Evolutionary conservation across 2,888 invertebrate species (phyloP), one percentile per base, ranked within the genome.

Genomic region (Synergus itoensis): DNA sequence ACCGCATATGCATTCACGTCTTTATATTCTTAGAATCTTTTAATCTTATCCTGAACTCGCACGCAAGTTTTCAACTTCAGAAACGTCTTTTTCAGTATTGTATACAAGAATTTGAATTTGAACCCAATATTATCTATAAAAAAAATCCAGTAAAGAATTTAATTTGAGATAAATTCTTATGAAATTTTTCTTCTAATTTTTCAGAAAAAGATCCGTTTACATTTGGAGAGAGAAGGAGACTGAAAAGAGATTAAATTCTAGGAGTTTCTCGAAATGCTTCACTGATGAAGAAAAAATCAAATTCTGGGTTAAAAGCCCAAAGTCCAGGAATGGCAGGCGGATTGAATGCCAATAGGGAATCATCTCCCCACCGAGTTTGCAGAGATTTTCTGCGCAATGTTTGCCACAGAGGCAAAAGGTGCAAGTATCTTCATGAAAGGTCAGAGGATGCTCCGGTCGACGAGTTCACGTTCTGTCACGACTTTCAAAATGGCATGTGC

Each of bases 401-500:
- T 18, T 95, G 95, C 85, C 93, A 93, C 80, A 90, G 94, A 65
- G 94, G 94, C 77, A 91, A 91, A 79, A 88, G 92, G 79, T 94
- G 94, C 88, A 94, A 94, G 84, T 94, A 92, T 84, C 92, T 93
- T 77, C 94, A 94, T 86, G 94, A 94, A 84, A 91, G 91, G 36
- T 88, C 89, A 7, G 88, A 89, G 12, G 91, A 91, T 73, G 91
- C 86, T 90, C 93, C 88, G 79, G 88, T 86, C 83, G 92, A 91
- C 36, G 91, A 90, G 76, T 91, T 91, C 83, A 91, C 93, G 60
- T 95, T 95, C 86, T 95, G 95, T 87, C 95, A 95, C 87, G 95
- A 95, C 89, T 95, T 93, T 89, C 97, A 97, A 92, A 97, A 97
- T 90, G 95, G 94, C 64, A 94, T 95, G 81, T 97, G 97, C 89